A percentile compares a stretch with the other conserved stretches of the same genome.
Conservation (phyloP, 2,113 vertebrate genomes). For the Caranx ignobilis region DNA sequence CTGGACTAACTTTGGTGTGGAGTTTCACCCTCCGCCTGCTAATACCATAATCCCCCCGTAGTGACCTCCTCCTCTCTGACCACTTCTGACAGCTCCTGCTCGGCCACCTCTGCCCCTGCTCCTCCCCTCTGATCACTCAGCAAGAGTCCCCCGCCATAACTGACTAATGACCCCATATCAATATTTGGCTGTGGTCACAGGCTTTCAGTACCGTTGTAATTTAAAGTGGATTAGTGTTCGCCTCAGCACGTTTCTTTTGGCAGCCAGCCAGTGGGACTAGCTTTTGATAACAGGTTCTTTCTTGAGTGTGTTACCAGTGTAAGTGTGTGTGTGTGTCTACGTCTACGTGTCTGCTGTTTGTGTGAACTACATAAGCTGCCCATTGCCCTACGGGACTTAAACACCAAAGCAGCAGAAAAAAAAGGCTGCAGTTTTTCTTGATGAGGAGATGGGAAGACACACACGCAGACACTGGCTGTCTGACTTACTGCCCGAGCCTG, state of each 20-base stretch:
- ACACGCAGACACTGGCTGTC: slow-evolving; percentile 18
- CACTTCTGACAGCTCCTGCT: slow-evolving; percentile 56
- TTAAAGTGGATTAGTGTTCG: slow-evolving; percentile 85
- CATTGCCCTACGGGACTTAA: slow-evolving; percentile 72
- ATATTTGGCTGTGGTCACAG: slow-evolving; percentile 82
- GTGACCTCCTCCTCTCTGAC: slow-evolving; percentile 62
- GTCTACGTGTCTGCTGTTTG: slow-evolving; percentile 54
- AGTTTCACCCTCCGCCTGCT: slow-evolving; percentile 54
- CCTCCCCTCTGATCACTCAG: slow-evolving; percentile 66
- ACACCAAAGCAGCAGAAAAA: slow-evolving; percentile 59
- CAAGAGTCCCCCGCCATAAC: slow-evolving; percentile 72
- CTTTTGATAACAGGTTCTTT: slow-evolving; percentile 84
- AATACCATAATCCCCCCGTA: slow-evolving; percentile 63
- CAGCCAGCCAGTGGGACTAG: slow-evolving; percentile 80
- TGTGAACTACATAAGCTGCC: slow-evolving; percentile 71
- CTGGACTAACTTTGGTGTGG: slow-evolving; percentile 34
- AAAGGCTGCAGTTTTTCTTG: slow-evolving; percentile 62
- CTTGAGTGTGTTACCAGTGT: slow-evolving; percentile 70
- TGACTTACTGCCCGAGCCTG: slow-evolving; percentile 59
- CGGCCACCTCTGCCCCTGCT: slow-evolving; percentile 63
- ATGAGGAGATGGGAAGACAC: slow-evolving; percentile 59
- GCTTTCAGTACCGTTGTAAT: slow-evolving; percentile 82
- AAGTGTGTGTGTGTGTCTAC: slow-evolving; percentile 35
- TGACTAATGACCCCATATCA: slow-evolving; percentile 84
- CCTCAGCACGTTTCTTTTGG: slow-evolving; percentile 85